Base-by-base conservation (phyloP, 2,797 vertebrate species). In the Pelodytes ibericus region DNA sequence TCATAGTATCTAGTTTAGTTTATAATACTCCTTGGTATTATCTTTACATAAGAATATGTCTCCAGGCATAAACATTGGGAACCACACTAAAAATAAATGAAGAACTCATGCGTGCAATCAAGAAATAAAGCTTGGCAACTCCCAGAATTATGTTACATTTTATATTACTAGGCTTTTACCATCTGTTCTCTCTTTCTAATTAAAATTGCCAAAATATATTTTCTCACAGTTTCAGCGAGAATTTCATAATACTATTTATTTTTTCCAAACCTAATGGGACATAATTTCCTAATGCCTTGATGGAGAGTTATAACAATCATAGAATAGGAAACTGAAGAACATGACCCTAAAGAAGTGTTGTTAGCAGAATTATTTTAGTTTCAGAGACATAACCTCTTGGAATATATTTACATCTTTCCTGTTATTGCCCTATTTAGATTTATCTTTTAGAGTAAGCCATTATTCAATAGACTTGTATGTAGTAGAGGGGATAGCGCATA, bases 111-210 rank as follows among this genome's bases (percentile, higher is more conserved):
- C 68, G 58, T 15, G 9, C 70, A 65, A 64, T 64, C 49, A 71
- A 41, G 13, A 22, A 77, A 71, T 71, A 65, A 59, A 64, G 59
- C 60, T 64, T 74, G 79, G 81, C 83, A 76, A 77, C 65, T 53
- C 75, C 63, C 78, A 84, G 13, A 8, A 39, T 77, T 65, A 70
- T 83, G 85, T 82, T 84, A 77, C 80, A 30, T 60, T 86, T 72
- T 84, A 82, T 84, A 83, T 86, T 84, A 79, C 77, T 84, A 83
- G 84, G 80, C 69, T 76, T 59, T 83, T 71, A 69, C 89, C 88
- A 90, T 91, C 89, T 91, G 90, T 80, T 87, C 75, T 2, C 44
- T 76, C 41, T 60, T 56, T 56, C 66, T 76, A 63, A 76, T 71
- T 70, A 71, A 36, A 76, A 70, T 75, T 69, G 66, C 30, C 58